Conservation (phyloP, 1,140 invertebrate species). For the Brachionus rubens region DNA sequence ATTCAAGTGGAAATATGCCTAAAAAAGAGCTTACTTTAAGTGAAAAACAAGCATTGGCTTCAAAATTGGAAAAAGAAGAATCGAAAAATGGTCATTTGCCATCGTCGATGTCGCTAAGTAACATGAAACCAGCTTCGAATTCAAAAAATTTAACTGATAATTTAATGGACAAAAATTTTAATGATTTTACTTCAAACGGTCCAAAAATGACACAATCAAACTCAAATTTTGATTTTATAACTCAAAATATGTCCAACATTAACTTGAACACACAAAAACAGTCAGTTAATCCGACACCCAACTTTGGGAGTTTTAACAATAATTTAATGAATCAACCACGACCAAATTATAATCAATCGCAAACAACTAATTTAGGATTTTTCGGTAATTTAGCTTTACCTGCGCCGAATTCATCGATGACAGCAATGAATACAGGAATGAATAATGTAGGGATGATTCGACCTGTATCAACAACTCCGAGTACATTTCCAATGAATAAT, state of each 20-base stretch:
- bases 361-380: constrained; percentile 22
- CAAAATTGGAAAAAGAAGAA: neutral
- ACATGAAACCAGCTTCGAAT: neutral
- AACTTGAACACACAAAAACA: neutral
- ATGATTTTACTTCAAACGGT: neutral
- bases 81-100: neutral
- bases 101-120: neutral
- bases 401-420: neutral
- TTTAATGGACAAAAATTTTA: constrained; percentile 42
- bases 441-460: neutral
- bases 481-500: neutral
- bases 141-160: neutral
- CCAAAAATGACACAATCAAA: neutral
- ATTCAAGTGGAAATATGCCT: neutral
- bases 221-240: constrained; percentile 6
- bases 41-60: constrained; percentile 36
- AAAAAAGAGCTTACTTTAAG: constrained; percentile 26
- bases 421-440: too few species aligned
- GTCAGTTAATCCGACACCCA: neutral
- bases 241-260: neutral
- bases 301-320: neutral
- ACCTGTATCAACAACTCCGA: neutral
- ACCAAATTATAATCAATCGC: neutral
- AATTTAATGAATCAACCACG: neutral
- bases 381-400: constrained; percentile 40